A percentile compares a stretch with the other conserved stretches of the same genome.
These are phyloP conservation scores for Tautogolabrus adspersus DNA, from an alignment of 2,113 vertebrate species.

Conservation along the genomic window DNA sequence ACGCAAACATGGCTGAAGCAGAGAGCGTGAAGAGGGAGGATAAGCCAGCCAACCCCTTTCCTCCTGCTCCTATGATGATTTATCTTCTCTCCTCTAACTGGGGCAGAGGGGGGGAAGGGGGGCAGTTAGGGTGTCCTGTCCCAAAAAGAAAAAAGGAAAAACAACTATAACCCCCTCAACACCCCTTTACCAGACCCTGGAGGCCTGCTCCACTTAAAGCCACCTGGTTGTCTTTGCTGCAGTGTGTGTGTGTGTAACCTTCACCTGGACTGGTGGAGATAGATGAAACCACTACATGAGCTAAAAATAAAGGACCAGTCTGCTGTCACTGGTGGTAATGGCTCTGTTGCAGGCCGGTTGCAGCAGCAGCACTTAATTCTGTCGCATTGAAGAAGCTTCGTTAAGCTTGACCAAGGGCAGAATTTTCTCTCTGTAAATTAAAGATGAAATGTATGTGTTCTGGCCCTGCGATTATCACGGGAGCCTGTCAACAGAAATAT, in stretches of 20 bases:
- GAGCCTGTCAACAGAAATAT: conserved; percentile 66
- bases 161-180: conserved; percentile 12
- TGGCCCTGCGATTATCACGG: conserved; percentile 51
- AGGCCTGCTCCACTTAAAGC: conserved; percentile 78
- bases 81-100: conserved; percentile 71
- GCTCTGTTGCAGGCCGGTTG: conserved; percentile 22
- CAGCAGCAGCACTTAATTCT: conserved; percentile 37
- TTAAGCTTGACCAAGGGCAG: conserved; percentile 60
- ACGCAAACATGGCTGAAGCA: conserved; percentile 41
- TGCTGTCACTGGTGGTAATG: conserved; percentile 31
- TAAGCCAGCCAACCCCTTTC: conserved; percentile 51
- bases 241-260: conserved; percentile 40
- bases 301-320: conserved; percentile 48
- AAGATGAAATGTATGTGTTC: conserved; percentile 64
- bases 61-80: conserved; percentile 56
- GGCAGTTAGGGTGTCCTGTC: conserved; percentile 63
- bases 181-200: conserved; percentile 65
- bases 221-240: conserved; percentile 78
- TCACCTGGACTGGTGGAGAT: conserved; percentile 56
- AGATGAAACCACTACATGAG: conserved; percentile 21
- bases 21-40: conserved; percentile 41
- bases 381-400: conserved; percentile 29
- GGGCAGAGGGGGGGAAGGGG: conserved; percentile 52
- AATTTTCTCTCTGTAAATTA: conserved; percentile 54
- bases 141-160: conserved; percentile 21